phyloP scores from a whole-genome alignment of 1,140 invertebrate genomes.

The Trichoplusia ni region DNA sequence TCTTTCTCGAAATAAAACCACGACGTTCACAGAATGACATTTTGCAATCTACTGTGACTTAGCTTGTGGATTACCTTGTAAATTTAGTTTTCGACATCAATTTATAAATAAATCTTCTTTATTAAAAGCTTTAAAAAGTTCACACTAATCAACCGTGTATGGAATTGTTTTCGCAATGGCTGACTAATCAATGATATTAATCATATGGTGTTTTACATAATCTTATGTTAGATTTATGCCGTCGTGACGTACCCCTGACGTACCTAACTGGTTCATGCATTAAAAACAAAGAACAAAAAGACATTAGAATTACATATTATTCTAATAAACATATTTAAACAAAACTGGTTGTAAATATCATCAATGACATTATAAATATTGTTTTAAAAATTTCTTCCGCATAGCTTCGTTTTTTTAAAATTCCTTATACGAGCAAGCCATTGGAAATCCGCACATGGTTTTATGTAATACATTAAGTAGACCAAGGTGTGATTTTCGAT shows the following conservation, averaged over 20 bases:
- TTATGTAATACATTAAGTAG: conserved; percentile 24
- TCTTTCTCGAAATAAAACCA: not conserved
- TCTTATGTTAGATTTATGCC: not conserved
- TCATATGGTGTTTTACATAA: not conserved
- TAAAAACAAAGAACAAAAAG: conserved; percentile 6
- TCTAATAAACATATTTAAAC: conserved; percentile 5
- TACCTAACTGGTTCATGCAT: not conserved
- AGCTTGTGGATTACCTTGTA: not conserved
- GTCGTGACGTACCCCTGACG: not conserved
- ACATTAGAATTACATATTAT: not conserved
- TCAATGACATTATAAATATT: conserved; percentile 15
- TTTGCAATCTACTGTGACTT: not conserved
- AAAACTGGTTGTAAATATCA: conserved; percentile 18
- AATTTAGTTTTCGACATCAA: not conserved
- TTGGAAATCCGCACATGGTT: conserved; percentile 8
- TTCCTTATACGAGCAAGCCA: not conserved
- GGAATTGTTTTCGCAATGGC: no score
- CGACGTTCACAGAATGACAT: not conserved
- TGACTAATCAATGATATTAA: not conserved
- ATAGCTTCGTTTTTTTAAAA: conserved; percentile 1
- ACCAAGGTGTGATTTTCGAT: conserved; percentile 19
- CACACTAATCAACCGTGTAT: no score
- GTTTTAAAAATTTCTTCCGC: conserved; percentile 24
- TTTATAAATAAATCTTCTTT: not conserved
- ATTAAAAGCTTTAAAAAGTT: not conserved